Percentiles rank a stretch among this genome's conserved stretches.
phyloP scores from a whole-genome alignment of 1,140 invertebrate species.

The Brachystomella parvula region DNA sequence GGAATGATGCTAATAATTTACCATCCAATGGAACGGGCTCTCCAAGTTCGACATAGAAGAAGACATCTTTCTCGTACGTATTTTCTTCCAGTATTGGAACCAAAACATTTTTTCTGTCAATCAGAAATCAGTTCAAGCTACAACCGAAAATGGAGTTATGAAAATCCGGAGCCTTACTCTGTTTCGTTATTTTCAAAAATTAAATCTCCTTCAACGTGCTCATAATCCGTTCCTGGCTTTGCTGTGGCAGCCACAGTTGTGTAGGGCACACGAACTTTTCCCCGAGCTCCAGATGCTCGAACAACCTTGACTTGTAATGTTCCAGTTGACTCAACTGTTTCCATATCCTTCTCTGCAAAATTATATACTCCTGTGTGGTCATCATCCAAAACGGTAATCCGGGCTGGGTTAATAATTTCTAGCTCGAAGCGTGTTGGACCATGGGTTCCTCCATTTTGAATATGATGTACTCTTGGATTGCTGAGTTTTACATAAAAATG shows the following conservation, averaged over 20 bases:
- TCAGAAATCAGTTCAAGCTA: background rate
- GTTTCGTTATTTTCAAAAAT: constrained; percentile 69
- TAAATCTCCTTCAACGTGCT: constrained; percentile 67
- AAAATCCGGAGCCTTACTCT: background rate
- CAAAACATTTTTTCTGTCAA: constrained; percentile 66
- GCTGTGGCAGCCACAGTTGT: constrained; percentile 53
- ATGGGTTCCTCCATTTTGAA: background rate
- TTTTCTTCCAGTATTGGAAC: constrained; percentile 76
- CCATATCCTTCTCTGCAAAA: constrained; percentile 73
- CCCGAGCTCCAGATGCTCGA: constrained; percentile 83
- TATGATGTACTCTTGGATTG: constrained; percentile 46
- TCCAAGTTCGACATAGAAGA: constrained; percentile 64
- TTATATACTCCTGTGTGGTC: constrained; percentile 96
- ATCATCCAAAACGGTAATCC: constrained; percentile 96
- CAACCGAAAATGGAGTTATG: background rate
- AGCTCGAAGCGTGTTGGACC: constrained; percentile 56
- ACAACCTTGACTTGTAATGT: constrained; percentile 71
- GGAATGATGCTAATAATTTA: constrained; percentile 48
- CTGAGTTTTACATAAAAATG: constrained; percentile 84
- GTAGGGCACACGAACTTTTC: constrained; percentile 79
- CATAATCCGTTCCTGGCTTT: constrained; percentile 46
- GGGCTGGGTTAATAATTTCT: constrained; percentile 74
- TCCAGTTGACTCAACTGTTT: constrained; percentile 84
- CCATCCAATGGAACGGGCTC: constrained; percentile 77
- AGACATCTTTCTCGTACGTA: background rate